Evolutionary conservation across 2,888 invertebrate species (phyloP).

Genomic region (Eupithecia subumbrata): DNA sequence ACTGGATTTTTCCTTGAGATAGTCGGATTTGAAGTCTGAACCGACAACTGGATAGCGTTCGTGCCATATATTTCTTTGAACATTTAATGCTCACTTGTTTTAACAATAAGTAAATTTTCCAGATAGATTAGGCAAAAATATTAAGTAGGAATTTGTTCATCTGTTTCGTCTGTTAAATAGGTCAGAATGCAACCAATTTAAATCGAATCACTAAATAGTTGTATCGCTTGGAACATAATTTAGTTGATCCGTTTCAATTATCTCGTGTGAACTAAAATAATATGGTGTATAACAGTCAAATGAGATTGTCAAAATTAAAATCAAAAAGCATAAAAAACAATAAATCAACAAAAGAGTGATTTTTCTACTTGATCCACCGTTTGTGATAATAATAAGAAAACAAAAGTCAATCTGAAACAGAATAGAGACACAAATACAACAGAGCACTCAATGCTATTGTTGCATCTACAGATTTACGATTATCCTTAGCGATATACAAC

Average conservation of each 20-base stretch:
- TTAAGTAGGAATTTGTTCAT: not conserved
- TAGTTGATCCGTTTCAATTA: not conserved
- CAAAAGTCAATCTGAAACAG: slow-evolving; percentile 64
- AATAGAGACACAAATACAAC: slow-evolving; percentile 57
- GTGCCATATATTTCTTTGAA: not conserved
- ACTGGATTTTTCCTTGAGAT: not conserved
- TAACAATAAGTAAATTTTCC: not conserved
- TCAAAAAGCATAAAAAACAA: not conserved
- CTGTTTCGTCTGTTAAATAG: not conserved
- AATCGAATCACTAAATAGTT: not conserved
- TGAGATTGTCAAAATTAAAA: not conserved
- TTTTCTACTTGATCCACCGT: not conserved
- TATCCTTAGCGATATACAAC: slow-evolving; percentile 60
- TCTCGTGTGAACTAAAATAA: too few species aligned
- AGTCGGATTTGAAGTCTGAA: not conserved
- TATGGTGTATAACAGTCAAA: not conserved
- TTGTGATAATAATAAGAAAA: slow-evolving; percentile 50
- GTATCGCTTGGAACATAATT: not conserved
- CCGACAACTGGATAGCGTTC: too few species aligned
- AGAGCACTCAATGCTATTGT: slow-evolving; percentile 67
- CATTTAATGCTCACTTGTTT: not conserved
- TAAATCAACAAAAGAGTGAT: not conserved
- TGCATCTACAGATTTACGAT: slow-evolving; percentile 69
- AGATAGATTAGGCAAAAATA: not conserved
- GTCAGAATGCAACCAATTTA: not conserved